These are phyloP conservation scores for Ardeotis arabs DNA, from an alignment of 2,113 vertebrate genomes.

Conservation along the genomic window DNA sequence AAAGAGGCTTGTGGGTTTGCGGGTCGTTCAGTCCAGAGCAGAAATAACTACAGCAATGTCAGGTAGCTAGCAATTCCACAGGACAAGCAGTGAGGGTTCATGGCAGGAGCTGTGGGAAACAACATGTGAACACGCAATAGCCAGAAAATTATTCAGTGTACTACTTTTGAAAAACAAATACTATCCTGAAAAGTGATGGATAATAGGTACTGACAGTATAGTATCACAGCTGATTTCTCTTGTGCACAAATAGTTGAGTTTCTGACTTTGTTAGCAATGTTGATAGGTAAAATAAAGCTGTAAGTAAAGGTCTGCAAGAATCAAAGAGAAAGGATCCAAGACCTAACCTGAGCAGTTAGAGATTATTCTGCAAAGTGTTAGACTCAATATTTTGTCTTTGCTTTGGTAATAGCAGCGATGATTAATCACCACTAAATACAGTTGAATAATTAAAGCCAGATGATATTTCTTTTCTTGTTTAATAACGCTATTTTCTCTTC, in stretches of 20 bases:
- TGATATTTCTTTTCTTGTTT: background rate
- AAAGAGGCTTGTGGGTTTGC: background rate
- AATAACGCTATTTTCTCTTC: background rate
- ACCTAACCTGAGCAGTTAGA: background rate
- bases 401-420: background rate
- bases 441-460: constrained; percentile 23
- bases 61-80: background rate
- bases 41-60: background rate
- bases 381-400: constrained; percentile 4
- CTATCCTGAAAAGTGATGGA: background rate
- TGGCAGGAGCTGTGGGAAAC: background rate
- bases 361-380: background rate
- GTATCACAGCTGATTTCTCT: background rate
- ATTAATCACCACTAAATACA: constrained; percentile 11
- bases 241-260: background rate
- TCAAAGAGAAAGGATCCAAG: background rate
- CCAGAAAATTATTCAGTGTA: background rate
- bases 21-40: background rate
- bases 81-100: background rate
- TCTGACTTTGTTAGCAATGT: background rate
- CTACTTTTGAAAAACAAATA: background rate
- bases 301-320: background rate
- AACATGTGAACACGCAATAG: background rate
- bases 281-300: background rate
- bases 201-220: background rate